A percentile compares a stretch with the other conserved stretches of the same genome.
Conservation (phyloP, 2,888 invertebrate genomes). For the Rapana venosa region DNA sequence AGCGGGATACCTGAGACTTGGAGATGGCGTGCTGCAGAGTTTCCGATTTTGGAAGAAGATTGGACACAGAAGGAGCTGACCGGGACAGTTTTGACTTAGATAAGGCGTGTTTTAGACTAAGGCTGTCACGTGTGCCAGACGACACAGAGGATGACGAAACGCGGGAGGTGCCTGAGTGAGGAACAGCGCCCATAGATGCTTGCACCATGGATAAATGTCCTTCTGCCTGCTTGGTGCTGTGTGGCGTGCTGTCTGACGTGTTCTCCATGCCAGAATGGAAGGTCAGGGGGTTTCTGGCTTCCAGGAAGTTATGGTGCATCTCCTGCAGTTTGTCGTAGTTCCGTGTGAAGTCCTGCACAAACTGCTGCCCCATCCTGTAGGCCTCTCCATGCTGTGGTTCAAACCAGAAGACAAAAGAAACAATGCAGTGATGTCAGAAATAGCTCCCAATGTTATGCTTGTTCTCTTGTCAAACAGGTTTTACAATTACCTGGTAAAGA, state of each 20-base stretch:
- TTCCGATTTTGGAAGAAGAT: neutral
- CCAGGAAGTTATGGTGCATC: neutral
- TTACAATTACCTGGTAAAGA: too few relatives aligned
- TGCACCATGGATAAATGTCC: conserved; percentile 12
- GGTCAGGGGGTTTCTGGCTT: neutral
- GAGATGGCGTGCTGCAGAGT: conserved; percentile 48
- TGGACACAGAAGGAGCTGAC: neutral
- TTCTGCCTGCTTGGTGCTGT: neutral
- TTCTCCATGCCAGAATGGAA: neutral
- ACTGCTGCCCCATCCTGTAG: conserved; percentile 56
- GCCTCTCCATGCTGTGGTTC: conserved; percentile 38
- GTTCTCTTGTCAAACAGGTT: too few relatives aligned
- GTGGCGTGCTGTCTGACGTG: neutral
- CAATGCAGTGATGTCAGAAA: neutral
- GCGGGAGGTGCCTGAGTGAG: neutral
- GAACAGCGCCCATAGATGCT: conserved; percentile 4
- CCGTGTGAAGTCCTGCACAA: conserved; percentile 53
- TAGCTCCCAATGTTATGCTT: too few relatives aligned
- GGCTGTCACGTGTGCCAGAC: neutral
- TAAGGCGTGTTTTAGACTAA: conserved; percentile 47
- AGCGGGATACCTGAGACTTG: conserved; percentile 47
- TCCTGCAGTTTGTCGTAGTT: conserved; percentile 20
- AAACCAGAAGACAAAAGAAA: neutral
- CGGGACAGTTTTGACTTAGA: conserved; percentile 47
- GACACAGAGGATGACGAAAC: neutral